phyloP scores from a whole-genome alignment of 1,140 invertebrate genomes.

The Parasteatoda tepidariorum region DNA sequence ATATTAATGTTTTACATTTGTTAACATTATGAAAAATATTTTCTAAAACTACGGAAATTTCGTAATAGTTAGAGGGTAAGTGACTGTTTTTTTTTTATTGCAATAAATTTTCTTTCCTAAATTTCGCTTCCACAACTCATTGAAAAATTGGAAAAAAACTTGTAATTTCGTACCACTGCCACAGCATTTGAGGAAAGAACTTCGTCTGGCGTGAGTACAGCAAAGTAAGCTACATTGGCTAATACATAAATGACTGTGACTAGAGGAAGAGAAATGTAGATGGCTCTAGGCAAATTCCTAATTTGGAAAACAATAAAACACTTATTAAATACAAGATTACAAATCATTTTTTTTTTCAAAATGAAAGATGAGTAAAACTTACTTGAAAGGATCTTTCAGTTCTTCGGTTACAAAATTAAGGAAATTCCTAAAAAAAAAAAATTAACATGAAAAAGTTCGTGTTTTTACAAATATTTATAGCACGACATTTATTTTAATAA shows the following conservation, averaged over 20 bases:
- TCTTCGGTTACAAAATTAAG: constrained; percentile 98
- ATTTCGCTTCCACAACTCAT: no score
- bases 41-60: no score
- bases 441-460: constrained; percentile 20
- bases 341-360: neutral
- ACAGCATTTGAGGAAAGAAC: constrained; percentile 90
- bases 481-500: no score
- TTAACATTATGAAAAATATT: no score
- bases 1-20: no score
- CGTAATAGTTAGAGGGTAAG: no score
- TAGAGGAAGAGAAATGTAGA: constrained; percentile 90
- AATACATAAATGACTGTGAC: constrained; percentile 93
- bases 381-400: constrained; percentile 86
- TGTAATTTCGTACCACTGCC: constrained; percentile 77
- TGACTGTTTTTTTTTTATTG: no score
- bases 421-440: constrained; percentile 79
- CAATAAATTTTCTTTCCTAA: no score
- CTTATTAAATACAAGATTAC: neutral
- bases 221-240: constrained; percentile 93
- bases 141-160: no score
- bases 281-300: constrained; percentile 89
- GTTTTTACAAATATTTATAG: no score
- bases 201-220: constrained; percentile 85
- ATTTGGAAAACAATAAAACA: neutral
- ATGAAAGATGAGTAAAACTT: constrained; percentile 65